Percentiles rank a stretch among this genome's conserved stretches.
Conservation (phyloP, 30 jellyfish, hydroid and myxozoan genomes). For the Rhopilema esculentum region DNA sequence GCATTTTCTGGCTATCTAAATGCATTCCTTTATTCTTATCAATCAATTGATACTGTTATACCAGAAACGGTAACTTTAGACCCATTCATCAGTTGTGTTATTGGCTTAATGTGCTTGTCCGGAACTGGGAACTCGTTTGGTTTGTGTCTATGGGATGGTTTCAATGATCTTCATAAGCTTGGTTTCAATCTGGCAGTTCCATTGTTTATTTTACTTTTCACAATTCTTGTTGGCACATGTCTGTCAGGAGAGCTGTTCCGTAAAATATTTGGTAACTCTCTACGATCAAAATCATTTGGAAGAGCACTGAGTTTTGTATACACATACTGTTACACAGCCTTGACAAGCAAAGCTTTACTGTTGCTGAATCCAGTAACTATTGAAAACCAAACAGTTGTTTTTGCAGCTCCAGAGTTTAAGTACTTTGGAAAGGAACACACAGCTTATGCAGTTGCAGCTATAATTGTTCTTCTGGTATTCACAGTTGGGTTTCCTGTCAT, state of each 20-base stretch:
- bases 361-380: slow-evolving; percentile 77
- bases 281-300: slow-evolving; percentile 83
- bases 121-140: slow-evolving; percentile 95
- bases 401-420: slow-evolving; percentile 65
- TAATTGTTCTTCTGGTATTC: slow-evolving; percentile 59
- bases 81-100: slow-evolving; percentile 72
- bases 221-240: slow-evolving; percentile 67
- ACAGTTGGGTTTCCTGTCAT: slow-evolving; percentile 83
- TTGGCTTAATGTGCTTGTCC: slow-evolving; percentile 75
- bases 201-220: slow-evolving; percentile 48
- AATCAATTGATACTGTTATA: slow-evolving; percentile 57
- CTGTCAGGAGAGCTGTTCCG: slow-evolving; percentile 66
- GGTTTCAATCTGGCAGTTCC: slow-evolving; percentile 84
- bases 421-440: slow-evolving; percentile 69
- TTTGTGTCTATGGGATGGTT: slow-evolving; percentile 84
- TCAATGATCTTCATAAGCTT: slow-evolving; percentile 71
- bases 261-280: slow-evolving; percentile 8
- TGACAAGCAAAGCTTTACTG: slow-evolving; percentile 80
- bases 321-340: slow-evolving; percentile 76
- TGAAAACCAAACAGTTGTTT: slow-evolving; percentile 41
- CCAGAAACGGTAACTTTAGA: slow-evolving; percentile 65
- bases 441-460: slow-evolving; percentile 69
- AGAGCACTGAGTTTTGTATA: slow-evolving; percentile 91
- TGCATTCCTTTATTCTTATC: slow-evolving; percentile 89
- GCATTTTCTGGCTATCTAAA: slow-evolving; percentile 94